These are phyloP conservation scores for Drosophila willistoni DNA, from an alignment of 1,140 invertebrate species.

Conservation along the genomic window DNA sequence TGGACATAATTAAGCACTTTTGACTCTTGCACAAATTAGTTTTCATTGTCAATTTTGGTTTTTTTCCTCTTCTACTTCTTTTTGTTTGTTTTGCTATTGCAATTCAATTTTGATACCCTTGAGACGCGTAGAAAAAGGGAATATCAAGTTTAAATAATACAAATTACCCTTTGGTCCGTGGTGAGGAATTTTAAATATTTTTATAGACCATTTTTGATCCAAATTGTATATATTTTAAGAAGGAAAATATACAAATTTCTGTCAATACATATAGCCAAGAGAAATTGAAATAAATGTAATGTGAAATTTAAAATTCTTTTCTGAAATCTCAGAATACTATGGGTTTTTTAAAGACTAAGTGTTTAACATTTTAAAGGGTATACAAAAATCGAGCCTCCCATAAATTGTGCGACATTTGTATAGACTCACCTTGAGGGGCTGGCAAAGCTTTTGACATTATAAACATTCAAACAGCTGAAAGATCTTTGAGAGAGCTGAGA, in stretches of 20 bases:
- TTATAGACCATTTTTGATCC: too few species aligned
- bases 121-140: not conserved
- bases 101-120: conserved; percentile 15
- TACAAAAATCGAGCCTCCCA: not conserved
- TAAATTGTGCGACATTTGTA: conserved; percentile 29
- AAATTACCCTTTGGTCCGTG: too few species aligned
- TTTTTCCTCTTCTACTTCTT: conserved; percentile 23
- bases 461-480: conserved; percentile 51
- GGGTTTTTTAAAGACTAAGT: too few species aligned
- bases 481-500: conserved; percentile 19
- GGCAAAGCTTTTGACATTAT: conserved; percentile 41
- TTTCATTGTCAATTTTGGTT: conserved; percentile 14
- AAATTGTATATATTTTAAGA: too few species aligned
- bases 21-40: conserved; percentile 16
- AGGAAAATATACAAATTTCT: too few species aligned
- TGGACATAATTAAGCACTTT: conserved; percentile 27
- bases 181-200: too few species aligned
- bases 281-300: too few species aligned
- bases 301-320: too few species aligned
- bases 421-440: conserved; percentile 49
- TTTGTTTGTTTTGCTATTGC: conserved; percentile 22
- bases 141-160: not conserved
- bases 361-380: not conserved
- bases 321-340: too few species aligned
- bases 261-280: too few species aligned